These are phyloP conservation scores for Ceyx melanurus DNA, from an alignment of 2,113 vertebrate species.

Conservation along the genomic window DNA sequence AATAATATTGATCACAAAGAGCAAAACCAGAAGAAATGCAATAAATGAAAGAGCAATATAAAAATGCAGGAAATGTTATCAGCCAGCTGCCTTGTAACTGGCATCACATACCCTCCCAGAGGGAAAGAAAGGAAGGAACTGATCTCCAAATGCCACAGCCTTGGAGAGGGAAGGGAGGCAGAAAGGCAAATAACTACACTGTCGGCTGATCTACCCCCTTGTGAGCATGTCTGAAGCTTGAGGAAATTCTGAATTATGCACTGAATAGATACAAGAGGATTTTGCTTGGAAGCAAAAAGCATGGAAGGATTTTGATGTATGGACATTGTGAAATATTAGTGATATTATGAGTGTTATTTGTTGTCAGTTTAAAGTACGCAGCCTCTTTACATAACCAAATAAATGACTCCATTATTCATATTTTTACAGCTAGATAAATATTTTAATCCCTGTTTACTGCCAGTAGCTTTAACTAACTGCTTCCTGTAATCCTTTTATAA, in stretches of 20 bases:
- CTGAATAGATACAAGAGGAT: neutral
- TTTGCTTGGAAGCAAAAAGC: neutral
- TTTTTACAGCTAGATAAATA: constrained; percentile 54
- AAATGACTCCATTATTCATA: constrained; percentile 23
- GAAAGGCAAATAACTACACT: neutral
- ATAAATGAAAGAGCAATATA: neutral
- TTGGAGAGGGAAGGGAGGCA: neutral
- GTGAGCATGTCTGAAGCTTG: neutral
- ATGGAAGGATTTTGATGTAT: neutral
- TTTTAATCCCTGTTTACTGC: constrained; percentile 55
- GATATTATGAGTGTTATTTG: neutral
- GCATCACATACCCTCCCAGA: neutral
- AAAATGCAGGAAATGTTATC: neutral
- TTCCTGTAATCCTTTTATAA: constrained; percentile 50
- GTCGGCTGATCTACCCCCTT: neutral
- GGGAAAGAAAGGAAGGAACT: neutral
- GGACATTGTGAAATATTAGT: neutral
- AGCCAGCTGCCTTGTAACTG: neutral
- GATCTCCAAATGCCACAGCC: neutral
- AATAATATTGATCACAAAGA: neutral
- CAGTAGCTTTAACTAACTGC: constrained; percentile 40
- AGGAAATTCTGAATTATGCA: neutral
- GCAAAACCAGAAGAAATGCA: neutral
- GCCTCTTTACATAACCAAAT: constrained; percentile 25
- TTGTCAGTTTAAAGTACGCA: neutral